phyloP scores from a whole-genome alignment of 2,888 invertebrate genomes.

The Cantharis lateralis region DNA sequence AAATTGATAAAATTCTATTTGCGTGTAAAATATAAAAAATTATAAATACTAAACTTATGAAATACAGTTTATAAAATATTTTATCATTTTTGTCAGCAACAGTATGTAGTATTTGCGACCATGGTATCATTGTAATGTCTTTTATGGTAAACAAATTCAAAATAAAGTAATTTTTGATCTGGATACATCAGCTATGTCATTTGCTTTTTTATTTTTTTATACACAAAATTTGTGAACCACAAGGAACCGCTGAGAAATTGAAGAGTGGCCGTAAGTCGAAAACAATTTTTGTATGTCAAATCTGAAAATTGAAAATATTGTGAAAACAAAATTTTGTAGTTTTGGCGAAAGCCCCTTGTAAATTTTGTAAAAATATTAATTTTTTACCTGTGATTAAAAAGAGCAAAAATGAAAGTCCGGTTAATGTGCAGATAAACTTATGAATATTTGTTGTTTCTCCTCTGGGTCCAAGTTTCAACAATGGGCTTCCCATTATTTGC shows the following conservation, averaged over 20 bases:
- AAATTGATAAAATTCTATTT: neutral
- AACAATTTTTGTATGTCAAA: constrained; percentile 47
- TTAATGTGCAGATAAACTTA: constrained; percentile 43
- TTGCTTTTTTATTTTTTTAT: constrained; percentile 45
- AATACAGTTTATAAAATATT: neutral
- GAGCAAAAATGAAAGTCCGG: constrained; percentile 45
- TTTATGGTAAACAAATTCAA: neutral
- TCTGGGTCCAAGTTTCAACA: constrained; percentile 46
- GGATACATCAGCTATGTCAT: neutral
- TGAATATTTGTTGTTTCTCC: constrained; percentile 48
- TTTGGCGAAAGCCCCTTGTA: too few species aligned
- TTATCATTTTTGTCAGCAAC: neutral
- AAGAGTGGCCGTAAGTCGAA: constrained; percentile 49
- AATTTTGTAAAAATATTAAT: too few species aligned
- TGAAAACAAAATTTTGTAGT: neutral
- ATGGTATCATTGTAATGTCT: neutral
- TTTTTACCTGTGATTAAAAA: constrained; percentile 48
- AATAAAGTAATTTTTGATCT: neutral
- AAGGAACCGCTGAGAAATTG: constrained; percentile 50
- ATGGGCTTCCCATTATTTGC: constrained; percentile 45
- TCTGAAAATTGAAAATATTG: constrained; percentile 43
- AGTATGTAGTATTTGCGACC: neutral
- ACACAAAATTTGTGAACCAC: constrained; percentile 51
- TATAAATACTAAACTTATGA: neutral
- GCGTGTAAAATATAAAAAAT: neutral